Evolutionary conservation across 2,113 vertebrate genomes (phyloP), one percentile per base, ranked within the genome.

Genomic region (Burhinus bistriatus): DNA sequence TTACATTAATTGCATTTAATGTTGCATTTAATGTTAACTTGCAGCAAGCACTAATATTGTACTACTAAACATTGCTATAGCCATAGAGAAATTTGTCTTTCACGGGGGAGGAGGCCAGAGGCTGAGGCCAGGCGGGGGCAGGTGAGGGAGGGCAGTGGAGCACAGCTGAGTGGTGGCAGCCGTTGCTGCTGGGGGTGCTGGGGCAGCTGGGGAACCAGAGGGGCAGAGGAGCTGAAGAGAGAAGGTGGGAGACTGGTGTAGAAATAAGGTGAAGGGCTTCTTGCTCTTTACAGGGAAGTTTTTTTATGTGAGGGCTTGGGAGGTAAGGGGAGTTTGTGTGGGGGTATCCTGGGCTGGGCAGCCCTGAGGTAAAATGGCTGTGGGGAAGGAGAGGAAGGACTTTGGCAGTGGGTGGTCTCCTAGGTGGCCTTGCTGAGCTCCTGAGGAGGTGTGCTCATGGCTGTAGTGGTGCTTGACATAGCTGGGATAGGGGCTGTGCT

Each of bases 121-220:
- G 65, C 36, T 12, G 2, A 0, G 61, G 44, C 0, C 1, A 1
- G 4, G 36, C 9, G 6, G 57, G 32, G n/a, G n/a, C 14, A 13
- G 61, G 13, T 42, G 73, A 45, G 38, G 65, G 32, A 15, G 22
- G n/a, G 20, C 6, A 7, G 10, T 0, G 3, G 14, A n/a, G 52
- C 72, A 55, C 59, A 38, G 54, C 73, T 40, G 51, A 36, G 73
- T 25, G 4, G 26, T 0, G n/a, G 18, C 8, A 0, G 29, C 11
- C 65, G 13, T 57, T 20, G 9, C 1, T 6, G 21, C 9, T 20
- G 11, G 40, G 5, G 47, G 47, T 2, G 6, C 7, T 0, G 5
- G 7, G 26, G 25, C 2, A 0, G 8, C 11, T 29, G 30, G 4
- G n/a, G 7, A 25, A 11, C 20, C 5, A 1, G 6, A 11, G n/a